Evolutionary conservation across 2,113 vertebrate species (phyloP).

Genomic region (Dipodomys merriami): DNA sequence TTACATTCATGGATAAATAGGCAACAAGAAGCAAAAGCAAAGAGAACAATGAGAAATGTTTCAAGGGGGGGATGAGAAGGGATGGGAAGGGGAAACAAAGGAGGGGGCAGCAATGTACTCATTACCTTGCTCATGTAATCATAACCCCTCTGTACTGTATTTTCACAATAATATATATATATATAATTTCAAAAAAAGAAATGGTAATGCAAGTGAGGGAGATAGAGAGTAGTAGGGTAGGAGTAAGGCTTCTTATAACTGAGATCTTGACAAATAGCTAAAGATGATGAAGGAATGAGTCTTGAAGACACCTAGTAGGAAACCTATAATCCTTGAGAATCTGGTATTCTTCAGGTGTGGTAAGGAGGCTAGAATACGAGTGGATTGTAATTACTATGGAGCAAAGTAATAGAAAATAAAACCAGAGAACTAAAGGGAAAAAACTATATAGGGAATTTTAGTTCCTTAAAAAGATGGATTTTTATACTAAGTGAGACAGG

Average conservation of each 20-base stretch:
- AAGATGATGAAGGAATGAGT: neutral
- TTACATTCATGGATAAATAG: conserved; percentile 3
- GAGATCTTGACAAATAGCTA: neutral
- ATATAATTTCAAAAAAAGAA: neutral
- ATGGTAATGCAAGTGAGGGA: neutral
- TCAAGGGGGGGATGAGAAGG: neutral
- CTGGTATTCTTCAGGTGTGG: neutral
- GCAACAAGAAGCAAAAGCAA: neutral
- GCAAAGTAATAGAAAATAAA: neutral
- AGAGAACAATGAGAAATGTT: neutral
- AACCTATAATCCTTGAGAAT: neutral
- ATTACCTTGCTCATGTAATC: too few relatives aligned
- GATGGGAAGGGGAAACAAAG: too few relatives aligned
- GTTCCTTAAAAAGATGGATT: neutral
- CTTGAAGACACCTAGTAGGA: neutral
- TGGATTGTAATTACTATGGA: neutral
- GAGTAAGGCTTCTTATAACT: neutral
- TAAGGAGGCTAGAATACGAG: neutral
- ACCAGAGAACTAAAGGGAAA: neutral
- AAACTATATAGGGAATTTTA: neutral
- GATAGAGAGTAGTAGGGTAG: neutral
- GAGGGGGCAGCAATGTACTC: too few relatives aligned
- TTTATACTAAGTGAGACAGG: neutral
- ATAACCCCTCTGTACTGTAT: too few relatives aligned
- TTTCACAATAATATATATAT: too few relatives aligned